Conservation (phyloP, 2,113 vertebrate genomes). For the Sisor rabdophorus region DNA sequence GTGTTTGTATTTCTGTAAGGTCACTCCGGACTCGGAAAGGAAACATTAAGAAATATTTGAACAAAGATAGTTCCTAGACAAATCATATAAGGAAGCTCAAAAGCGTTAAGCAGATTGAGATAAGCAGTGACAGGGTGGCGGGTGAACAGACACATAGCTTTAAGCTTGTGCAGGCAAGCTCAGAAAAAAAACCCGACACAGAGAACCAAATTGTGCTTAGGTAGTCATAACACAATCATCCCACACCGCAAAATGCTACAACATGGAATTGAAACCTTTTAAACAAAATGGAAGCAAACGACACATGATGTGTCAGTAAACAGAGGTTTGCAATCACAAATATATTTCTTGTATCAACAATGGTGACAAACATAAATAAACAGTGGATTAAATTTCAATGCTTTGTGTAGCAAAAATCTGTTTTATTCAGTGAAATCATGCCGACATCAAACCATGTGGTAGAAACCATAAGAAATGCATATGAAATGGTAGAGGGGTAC, state of each 20-base stretch:
- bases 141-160: constrained; percentile 28
- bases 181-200: constrained; percentile 19
- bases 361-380: constrained; percentile 1
- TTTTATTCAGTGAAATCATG: not conserved
- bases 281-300: constrained; percentile 9
- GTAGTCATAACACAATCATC: constrained; percentile 40
- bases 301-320: constrained; percentile 18
- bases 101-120: constrained; percentile 21
- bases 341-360: constrained; percentile 15
- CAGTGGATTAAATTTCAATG: not conserved
- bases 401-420: not conserved
- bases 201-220: constrained; percentile 14
- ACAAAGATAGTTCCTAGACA: constrained; percentile 10
- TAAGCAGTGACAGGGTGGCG: constrained; percentile 31
- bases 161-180: constrained; percentile 39
- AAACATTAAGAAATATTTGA: not conserved
- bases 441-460: not conserved
- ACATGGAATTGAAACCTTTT: constrained; percentile 18
- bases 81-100: constrained; percentile 19
- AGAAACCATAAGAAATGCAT: not conserved
- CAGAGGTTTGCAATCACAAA: constrained; percentile 3
- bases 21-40: not conserved
- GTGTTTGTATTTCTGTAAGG: constrained; percentile 4
- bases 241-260: constrained; percentile 21
- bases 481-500: too few species aligned